These are phyloP conservation scores for Chouioia cunea DNA, from an alignment of 2,888 invertebrate genomes.

Conservation along the genomic window DNA sequence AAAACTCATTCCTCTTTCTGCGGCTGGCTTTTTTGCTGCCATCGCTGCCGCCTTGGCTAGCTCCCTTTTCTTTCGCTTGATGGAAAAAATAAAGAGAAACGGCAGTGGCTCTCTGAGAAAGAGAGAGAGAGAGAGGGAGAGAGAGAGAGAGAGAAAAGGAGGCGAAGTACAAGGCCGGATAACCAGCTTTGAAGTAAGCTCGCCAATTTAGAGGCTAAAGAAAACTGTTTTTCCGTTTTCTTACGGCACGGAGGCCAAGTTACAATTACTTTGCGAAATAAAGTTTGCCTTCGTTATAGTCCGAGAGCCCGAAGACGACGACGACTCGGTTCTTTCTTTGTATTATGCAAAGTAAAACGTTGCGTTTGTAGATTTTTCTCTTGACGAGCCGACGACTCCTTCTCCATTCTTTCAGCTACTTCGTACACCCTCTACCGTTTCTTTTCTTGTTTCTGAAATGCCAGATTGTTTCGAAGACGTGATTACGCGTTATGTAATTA, in stretches of 20 bases:
- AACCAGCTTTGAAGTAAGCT: slow-evolving; percentile 65
- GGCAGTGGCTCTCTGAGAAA: slow-evolving; percentile 19
- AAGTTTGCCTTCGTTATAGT: slow-evolving; percentile 58
- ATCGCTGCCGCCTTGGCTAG: slow-evolving; percentile 24
- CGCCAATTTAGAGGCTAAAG: slow-evolving; percentile 61
- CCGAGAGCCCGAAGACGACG: slow-evolving; percentile 41
- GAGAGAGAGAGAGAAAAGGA: slow-evolving; percentile 10
- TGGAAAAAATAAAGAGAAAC: slow-evolving; percentile 55
- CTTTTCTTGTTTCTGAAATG: neutral
- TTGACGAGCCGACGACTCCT: slow-evolving; percentile 6
- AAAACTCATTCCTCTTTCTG: slow-evolving; percentile 57
- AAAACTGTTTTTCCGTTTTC: slow-evolving; percentile 64
- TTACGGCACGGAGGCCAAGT: slow-evolving; percentile 49
- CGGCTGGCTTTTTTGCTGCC: slow-evolving; percentile 46
- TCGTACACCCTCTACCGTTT: neutral
- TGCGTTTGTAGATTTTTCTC: slow-evolving; percentile 20
- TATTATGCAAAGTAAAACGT: slow-evolving; percentile 56
- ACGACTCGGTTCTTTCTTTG: slow-evolving; percentile 49
- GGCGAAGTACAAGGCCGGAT: slow-evolving; percentile 55
- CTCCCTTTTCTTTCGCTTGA: slow-evolving; percentile 39
- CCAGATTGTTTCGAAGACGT: too few species aligned
- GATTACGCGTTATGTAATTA: too few species aligned
- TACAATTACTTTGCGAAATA: slow-evolving; percentile 59
- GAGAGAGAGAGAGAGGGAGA: slow-evolving; percentile 21
- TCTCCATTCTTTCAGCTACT: neutral